Evolutionary conservation across 1,140 invertebrate species (phyloP).

Genomic region (Tetraneura akinire): DNA sequence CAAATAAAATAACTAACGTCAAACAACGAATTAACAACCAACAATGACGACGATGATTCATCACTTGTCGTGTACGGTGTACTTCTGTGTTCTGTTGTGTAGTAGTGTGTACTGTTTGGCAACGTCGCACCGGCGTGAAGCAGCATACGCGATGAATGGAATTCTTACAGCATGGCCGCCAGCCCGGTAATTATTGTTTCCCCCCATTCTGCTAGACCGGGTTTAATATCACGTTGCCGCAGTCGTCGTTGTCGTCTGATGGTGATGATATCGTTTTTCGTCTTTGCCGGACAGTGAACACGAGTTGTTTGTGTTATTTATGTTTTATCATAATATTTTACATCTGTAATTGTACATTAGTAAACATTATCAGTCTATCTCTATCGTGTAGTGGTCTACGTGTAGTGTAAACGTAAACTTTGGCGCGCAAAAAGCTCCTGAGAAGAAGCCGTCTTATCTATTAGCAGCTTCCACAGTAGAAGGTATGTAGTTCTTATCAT

Average conservation of each 20-base stretch:
- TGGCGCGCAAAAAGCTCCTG: too few species aligned
- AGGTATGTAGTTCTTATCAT: conserved; percentile 19
- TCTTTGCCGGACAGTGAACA: background rate
- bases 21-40: too few species aligned
- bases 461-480: too few species aligned
- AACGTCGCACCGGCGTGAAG: conserved; percentile 30
- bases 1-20: too few species aligned
- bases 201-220: background rate
- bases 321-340: background rate
- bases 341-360: too few species aligned
- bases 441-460: background rate
- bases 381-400: too few species aligned
- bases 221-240: background rate
- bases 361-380: background rate
- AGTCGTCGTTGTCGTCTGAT: conserved; percentile 5
- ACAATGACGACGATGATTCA: background rate
- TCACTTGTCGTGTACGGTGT: background rate
- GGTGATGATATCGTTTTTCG: background rate
- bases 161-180: conserved; percentile 49
- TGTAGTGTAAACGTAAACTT: too few species aligned
- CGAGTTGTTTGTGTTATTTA: background rate
- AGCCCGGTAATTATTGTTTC: conserved; percentile 45
- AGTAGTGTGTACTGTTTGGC: too few species aligned
- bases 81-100: too few species aligned
- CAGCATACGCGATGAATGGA: conserved; percentile 16